Evolutionary conservation across 2,888 invertebrate genomes (phyloP), one percentile per base, ranked within the genome.

Genomic region (Synergus itoensis): DNA sequence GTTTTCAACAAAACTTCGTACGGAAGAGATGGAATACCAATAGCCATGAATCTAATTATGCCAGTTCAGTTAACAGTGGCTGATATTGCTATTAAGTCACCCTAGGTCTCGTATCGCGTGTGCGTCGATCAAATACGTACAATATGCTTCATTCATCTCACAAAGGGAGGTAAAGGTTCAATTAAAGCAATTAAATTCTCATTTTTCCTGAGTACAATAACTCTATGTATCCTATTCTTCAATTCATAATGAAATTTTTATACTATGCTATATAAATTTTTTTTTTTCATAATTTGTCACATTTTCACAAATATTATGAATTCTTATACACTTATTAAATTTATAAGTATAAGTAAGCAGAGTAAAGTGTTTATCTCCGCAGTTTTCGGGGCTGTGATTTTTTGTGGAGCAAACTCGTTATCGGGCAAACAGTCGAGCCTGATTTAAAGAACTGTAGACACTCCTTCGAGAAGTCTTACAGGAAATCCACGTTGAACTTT

Each of bases 361-460:
- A n/a, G n/a, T n/a, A 57, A 63, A 63, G 28, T 63, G 28, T 63
- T 28, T 12, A 21, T 28, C 16, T 14, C 1, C 5, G 62, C 28
- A 63, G 28, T 63, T 28, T 28, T 63, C 28, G 28, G 12, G 28
- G 1, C 28, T 63, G 16, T 28, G 28, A 63, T 21, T 63, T 63
- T 63, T 63, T 12, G 5, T 1, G 16, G 62, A 28, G 28, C 21
- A 63, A 63, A 28, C 62, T 63, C 62, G 28, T 63, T 63, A 28
- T 63, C 28, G 14, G 21, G 28, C 21, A 63, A 63, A 63, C 21
- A 63, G 28, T 14, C 21, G 28, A 63, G 62, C 7, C 62, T 63
- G 62, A 63, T 63, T 63, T 63, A 28, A 63, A 63, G 62, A 12
- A 63, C 62, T 63, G 28, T 63, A 63, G 62, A 63, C 28, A 63